Percentiles rank a stretch among this genome's conserved stretches.
These are phyloP conservation scores for Trachops cirrhosus DNA, from an alignment of 2,797 vertebrate genomes.

Conservation along the genomic window DNA sequence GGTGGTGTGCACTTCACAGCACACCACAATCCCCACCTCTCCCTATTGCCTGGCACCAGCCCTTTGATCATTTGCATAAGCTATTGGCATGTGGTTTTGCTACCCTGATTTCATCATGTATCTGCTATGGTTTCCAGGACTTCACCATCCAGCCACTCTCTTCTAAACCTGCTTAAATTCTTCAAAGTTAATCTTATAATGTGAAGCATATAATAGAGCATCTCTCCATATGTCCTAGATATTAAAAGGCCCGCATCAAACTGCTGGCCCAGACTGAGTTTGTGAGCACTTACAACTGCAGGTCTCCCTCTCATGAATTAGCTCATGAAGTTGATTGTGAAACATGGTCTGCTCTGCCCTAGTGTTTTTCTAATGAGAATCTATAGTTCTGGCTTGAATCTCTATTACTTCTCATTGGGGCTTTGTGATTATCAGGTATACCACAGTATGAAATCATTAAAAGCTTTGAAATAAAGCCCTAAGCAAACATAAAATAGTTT, in stretches of 20 bases:
- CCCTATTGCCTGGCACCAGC: not conserved
- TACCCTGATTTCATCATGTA: not conserved
- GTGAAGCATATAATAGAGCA: not conserved
- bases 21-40: not conserved
- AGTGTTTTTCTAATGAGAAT: not conserved
- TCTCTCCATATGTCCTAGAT: slow-evolving; percentile 1
- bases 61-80: not conserved
- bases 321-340: not conserved
- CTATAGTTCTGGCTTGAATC: not conserved
- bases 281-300: not conserved
- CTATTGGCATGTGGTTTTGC: not conserved
- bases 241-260: not conserved
- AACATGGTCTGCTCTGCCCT: not conserved
- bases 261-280: not conserved
- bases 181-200: not conserved
- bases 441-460: not conserved
- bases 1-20: fast-evolving
- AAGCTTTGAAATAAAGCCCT: slow-evolving; percentile 1
- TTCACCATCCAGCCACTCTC: not conserved
- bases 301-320: not conserved
- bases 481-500: slow-evolving; percentile 18
- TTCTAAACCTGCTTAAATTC: not conserved
- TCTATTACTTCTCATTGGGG: not conserved
- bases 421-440: slow-evolving; percentile 3
- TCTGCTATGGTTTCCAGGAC: not conserved